Evolutionary conservation across 1,140 invertebrate species (phyloP).

Genomic region (Pseudobourletiella spinata): DNA sequence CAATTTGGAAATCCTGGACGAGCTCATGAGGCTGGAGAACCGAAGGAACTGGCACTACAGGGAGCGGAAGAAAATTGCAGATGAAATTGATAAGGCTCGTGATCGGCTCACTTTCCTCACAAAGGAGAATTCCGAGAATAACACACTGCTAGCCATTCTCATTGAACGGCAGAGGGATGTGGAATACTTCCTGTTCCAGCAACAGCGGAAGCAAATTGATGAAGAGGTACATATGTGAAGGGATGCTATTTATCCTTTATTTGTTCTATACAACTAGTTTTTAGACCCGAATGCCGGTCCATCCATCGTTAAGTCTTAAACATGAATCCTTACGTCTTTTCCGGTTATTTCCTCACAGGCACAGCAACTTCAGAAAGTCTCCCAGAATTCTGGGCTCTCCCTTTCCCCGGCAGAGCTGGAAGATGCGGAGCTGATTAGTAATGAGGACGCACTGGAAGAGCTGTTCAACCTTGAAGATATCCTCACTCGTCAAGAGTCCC

Average conservation of each 20-base stretch:
- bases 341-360: too few relatives aligned
- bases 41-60: conserved; percentile 19
- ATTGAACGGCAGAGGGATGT: conserved; percentile 28
- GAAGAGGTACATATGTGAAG: background rate
- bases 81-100: conserved; percentile 18
- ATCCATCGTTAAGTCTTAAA: too few relatives aligned
- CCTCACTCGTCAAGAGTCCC: conserved; percentile 1
- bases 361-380: too few relatives aligned
- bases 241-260: too few relatives aligned
- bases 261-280: too few relatives aligned
- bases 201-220: background rate
- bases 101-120: conserved; percentile 10
- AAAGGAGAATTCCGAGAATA: conserved; percentile 27
- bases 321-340: too few relatives aligned
- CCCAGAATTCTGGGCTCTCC: too few relatives aligned
- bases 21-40: conserved; percentile 11
- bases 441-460: conserved; percentile 21
- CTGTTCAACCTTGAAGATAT: conserved; percentile 15
- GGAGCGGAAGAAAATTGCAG: conserved; percentile 6
- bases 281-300: too few relatives aligned
- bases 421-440: background rate
- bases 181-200: conserved; percentile 16
- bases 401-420: too few relatives aligned
- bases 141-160: conserved; percentile 22
- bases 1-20: conserved; percentile 28